Evolutionary conservation across 2,797 vertebrate species (phyloP), one percentile per base, ranked within the genome.

Genomic region (Xenentodon cancila): DNA sequence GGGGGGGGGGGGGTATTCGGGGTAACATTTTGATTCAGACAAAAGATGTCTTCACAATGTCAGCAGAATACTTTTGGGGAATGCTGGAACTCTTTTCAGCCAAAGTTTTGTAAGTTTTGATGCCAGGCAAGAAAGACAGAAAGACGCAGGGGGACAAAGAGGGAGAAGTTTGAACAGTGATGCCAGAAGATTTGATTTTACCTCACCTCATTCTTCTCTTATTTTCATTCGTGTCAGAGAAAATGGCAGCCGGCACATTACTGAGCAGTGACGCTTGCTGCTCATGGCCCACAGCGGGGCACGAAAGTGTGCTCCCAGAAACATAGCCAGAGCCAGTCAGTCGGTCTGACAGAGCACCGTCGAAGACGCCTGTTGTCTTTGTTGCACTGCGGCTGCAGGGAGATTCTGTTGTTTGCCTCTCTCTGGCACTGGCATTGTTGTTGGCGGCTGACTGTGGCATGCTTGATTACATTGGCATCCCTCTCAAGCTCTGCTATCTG

Each of bases 41-140:
- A 97, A 97, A 96, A 97, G 95, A 95, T 95, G 93, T 95, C 96
- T 96, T 96, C 90, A 94, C 95, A 93, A 89, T 93, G 94, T 97
- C 95, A 95, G 95, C 94, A 94, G 93, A 97, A 95, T 93, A 91
- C 92, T 94, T 94, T 94, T 90, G 93, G 92, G 94, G 94, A 96
- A 96, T 93, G 93, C 90, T 92, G 92, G 93, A 91, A 88, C 93
- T 93, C 90, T 93, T 89, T 93, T 60, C 85, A 91, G 90, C 94
- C 92, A 92, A 91, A 93, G 93, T 94, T 96, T 95, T 96, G 94
- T 93, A 89, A 91, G 11, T 46, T 46, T 46, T 91, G 85, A 92
- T 95, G 94, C 94, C 94, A 95, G 91, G 66, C 53, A 30, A 92
- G 89, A 92, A 88, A 79, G 89, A 88, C 40, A 85, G 89, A 84